Percentiles rank a stretch among this genome's conserved stretches.
Evolutionary conservation across 2,113 vertebrate species (phyloP).

Genomic region (Sapayoa aenigma): DNA sequence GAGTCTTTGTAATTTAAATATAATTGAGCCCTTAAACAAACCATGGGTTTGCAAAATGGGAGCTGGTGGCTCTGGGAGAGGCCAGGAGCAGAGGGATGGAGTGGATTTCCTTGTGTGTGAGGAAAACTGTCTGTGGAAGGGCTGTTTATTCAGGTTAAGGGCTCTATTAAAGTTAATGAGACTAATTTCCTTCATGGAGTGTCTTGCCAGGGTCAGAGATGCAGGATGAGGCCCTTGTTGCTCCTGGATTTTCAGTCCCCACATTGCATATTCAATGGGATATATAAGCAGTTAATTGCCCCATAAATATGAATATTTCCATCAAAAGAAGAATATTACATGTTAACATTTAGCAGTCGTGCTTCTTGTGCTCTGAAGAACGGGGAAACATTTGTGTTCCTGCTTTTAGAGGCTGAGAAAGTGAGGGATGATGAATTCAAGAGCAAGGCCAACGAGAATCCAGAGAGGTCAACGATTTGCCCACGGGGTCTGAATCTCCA

Average conservation of each 20-base stretch:
- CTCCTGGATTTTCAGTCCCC: background rate
- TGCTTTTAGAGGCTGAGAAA: background rate
- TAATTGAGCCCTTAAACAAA: background rate
- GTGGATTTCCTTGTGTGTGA: background rate
- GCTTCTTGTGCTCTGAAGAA: background rate
- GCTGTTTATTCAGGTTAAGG: background rate
- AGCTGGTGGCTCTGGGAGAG: background rate
- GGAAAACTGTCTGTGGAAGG: background rate
- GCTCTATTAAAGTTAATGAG: background rate
- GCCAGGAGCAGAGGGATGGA: background rate
- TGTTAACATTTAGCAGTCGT: background rate
- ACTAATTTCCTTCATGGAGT: background rate
- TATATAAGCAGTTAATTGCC: background rate
- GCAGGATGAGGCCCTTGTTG: fast-evolving
- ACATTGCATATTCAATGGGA: background rate
- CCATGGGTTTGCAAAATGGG: background rate
- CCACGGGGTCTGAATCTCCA: fast-evolving
- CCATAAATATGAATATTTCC: background rate
- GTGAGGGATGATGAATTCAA: background rate
- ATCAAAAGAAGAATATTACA: background rate
- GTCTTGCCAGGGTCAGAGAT: background rate
- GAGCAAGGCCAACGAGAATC: background rate
- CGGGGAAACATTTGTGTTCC: background rate
- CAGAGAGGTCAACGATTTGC: background rate
- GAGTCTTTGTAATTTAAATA: background rate